Base-by-base conservation (phyloP, 1,140 invertebrate genomes). In the Hesperophylax magnus region DNA sequence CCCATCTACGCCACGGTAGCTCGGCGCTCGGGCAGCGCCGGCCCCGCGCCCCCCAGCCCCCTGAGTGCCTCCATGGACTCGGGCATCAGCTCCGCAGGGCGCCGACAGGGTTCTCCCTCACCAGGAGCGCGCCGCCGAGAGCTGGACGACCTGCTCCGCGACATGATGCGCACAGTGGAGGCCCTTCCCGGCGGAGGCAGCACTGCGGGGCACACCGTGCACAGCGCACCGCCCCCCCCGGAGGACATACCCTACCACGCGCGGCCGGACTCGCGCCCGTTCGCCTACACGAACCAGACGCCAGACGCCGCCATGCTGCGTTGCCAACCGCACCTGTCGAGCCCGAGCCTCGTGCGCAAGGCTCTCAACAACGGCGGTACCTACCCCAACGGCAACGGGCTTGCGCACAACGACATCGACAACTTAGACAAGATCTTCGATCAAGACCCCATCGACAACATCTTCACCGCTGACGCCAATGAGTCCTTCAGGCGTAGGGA, bases 1-100 rank as follows among this genome's bases (percentile, higher is more conserved):
- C 96, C 95, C 86, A 93, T 97, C 82, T 97, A 97, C 92, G 96
- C 96, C 63, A 94, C 94, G 11, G 94, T 96, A 80, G 92, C 93
- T 69, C 87, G 89, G 79, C 76, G 83, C 27, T 47, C 65, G n/a
- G 69, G 53, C 24, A 47, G n/a, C 77, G 71, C 27, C 20, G 80
- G 75, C 63, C 52, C 72, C 24, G 27, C 53, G 80, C 89, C 90
- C 69, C 91, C 93, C 56, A 91, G 92, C 79, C 93, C 94, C 82
- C 91, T 95, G 88, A 95, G 94, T 83, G 94, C 94, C 85, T 96
- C 95, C 85, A 95, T 96, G 93, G 95, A 96, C 91, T 95, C 94
- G 80, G 95, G 95, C 81, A 96, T 96, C 83, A 95, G 94, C 84
- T 95, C 94, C 77, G 92, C 93, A 85, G 92, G 91, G 86, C 90